phyloP scores from a whole-genome alignment of 2,797 vertebrate genomes.

The Myripristis murdjan region DNA sequence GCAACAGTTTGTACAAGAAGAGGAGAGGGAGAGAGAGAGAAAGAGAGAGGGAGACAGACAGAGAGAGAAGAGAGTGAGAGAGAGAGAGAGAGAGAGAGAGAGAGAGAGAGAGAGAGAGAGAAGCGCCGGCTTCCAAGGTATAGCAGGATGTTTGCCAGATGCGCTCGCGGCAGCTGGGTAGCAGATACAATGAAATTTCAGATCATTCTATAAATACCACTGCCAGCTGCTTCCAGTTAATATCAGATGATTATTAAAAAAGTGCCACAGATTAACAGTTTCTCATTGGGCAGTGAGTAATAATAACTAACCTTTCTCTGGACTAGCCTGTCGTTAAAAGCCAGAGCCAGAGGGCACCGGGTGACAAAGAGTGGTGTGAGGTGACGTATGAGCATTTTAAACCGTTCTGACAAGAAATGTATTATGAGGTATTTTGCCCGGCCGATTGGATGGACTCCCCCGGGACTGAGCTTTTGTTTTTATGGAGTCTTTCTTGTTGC shows the following conservation, averaged over 20 bases:
- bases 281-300: slow-evolving; percentile 66
- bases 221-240: slow-evolving; percentile 88
- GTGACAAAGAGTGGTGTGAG: slow-evolving; percentile 31
- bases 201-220: slow-evolving; percentile 90
- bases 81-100: no score
- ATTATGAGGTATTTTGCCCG: slow-evolving; percentile 54
- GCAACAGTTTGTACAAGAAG: no score
- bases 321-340: slow-evolving; percentile 39
- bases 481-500: slow-evolving; percentile 59
- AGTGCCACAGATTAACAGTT: slow-evolving; percentile 68
- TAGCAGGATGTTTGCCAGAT: slow-evolving; percentile 85
- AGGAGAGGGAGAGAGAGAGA: slow-evolving; percentile 20
- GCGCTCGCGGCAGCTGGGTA: slow-evolving; percentile 84
- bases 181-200: slow-evolving; percentile 87
- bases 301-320: slow-evolving; percentile 71
- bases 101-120: no score
- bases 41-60: no score
- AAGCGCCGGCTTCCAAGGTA: slow-evolving; percentile 64
- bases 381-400: slow-evolving; percentile 63
- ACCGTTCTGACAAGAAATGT: slow-evolving; percentile 62
- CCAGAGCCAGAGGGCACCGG: slow-evolving; percentile 17
- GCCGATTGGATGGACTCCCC: slow-evolving; percentile 30
- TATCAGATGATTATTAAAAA: slow-evolving; percentile 84
- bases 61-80: no score
- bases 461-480: slow-evolving; percentile 55